Conservation (phyloP, 2,888 invertebrate species). For the Athrips mouffetella region DNA sequence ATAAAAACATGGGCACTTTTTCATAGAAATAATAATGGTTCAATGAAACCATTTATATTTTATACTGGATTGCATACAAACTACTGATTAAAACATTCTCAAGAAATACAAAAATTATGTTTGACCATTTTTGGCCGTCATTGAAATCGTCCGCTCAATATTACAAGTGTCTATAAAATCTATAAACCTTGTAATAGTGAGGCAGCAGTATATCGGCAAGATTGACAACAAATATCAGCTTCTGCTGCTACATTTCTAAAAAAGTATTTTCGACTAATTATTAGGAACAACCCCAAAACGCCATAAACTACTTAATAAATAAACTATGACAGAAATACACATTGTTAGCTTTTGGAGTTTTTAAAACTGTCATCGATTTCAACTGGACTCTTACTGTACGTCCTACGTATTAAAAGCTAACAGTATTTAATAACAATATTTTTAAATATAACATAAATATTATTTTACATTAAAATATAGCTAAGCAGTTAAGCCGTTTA, state of each 20-base stretch:
- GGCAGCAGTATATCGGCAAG: neutral
- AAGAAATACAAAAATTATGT: too few species aligned
- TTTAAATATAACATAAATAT: constrained; percentile 75
- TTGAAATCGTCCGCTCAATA: too few species aligned
- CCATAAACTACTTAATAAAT: constrained; percentile 43
- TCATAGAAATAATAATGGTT: too few species aligned
- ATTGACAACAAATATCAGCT: neutral
- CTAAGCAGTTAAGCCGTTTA: constrained; percentile 70
- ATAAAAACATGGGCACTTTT: constrained; percentile 5
- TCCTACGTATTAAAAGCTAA: constrained; percentile 62
- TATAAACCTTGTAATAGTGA: too few species aligned
- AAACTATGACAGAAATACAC: constrained; percentile 18
- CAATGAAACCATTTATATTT: too few species aligned
- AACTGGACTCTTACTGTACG: constrained; percentile 30
- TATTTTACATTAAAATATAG: constrained; percentile 73
- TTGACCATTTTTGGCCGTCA: too few species aligned
- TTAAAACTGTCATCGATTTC: constrained; percentile 12
- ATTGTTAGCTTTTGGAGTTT: constrained; percentile 12
- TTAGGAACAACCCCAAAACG: constrained; percentile 67
- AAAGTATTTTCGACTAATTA: constrained; percentile 41
- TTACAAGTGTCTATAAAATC: too few species aligned
- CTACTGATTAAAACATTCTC: too few species aligned
- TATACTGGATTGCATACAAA: too few species aligned
- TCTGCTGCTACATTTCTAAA: neutral
- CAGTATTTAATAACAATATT: constrained; percentile 62